These are phyloP conservation scores for Leptinotarsa juncta DNA, from an alignment of 2,888 invertebrate species.

Conservation along the genomic window DNA sequence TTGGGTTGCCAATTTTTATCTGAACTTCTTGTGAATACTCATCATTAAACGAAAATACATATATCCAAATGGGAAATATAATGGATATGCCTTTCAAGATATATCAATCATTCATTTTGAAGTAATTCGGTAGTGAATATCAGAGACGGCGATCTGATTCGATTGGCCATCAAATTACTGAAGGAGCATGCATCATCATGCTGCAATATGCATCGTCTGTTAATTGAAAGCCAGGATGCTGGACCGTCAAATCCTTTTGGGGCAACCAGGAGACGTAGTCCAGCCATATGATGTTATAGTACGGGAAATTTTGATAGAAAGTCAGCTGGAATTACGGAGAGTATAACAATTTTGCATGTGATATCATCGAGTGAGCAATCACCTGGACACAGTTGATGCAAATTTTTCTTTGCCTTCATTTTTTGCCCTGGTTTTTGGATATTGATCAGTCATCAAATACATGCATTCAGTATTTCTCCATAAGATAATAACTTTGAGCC, in stretches of 20 bases:
- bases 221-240: slow-evolving; percentile 39
- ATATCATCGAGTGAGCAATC: background rate
- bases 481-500: too few relatives aligned
- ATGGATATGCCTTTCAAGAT: background rate
- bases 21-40: too few relatives aligned
- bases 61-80: background rate
- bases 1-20: too few relatives aligned
- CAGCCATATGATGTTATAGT: slow-evolving; percentile 23
- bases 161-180: slow-evolving; percentile 44
- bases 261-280: slow-evolving; percentile 36
- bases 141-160: slow-evolving; percentile 44
- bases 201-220: slow-evolving; percentile 36
- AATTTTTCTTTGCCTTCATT: too few relatives aligned
- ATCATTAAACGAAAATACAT: background rate
- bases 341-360: background rate
- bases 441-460: too few relatives aligned
- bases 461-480: too few relatives aligned
- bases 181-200: slow-evolving; percentile 35
- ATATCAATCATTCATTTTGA: slow-evolving; percentile 1
- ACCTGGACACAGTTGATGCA: background rate
- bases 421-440: too few relatives aligned
- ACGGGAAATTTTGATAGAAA: background rate
- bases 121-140: slow-evolving; percentile 35
- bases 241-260: slow-evolving; percentile 40
- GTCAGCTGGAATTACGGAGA: background rate